A percentile compares a stretch with the other conserved stretches of the same genome.
These are phyloP conservation scores for Sciurus vulgaris DNA, from an alignment of 2,797 vertebrate species.

Conservation along the genomic window DNA sequence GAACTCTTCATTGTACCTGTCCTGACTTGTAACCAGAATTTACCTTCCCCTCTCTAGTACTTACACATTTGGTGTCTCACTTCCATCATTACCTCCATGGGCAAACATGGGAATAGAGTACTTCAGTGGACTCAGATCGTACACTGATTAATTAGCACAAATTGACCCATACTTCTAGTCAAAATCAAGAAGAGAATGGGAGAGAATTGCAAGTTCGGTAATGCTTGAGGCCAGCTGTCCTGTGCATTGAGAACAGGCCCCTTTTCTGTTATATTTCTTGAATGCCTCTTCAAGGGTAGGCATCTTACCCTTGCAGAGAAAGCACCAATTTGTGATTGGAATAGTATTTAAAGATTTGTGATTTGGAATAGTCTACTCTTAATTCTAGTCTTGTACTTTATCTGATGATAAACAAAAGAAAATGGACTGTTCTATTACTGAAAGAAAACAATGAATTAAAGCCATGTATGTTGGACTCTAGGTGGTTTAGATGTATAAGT, in stretches of 20 bases:
- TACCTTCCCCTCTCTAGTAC: background rate
- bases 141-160: background rate
- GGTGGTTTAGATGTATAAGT: background rate
- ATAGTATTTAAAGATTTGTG: background rate
- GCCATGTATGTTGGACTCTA: background rate
- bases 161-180: background rate
- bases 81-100: background rate
- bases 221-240: background rate
- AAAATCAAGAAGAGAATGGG: background rate
- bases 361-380: background rate
- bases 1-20: background rate
- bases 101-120: background rate
- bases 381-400: background rate
- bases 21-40: background rate
- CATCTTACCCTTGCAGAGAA: background rate
- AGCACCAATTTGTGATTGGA: no score
- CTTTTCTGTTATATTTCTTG: background rate
- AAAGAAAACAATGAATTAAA: background rate
- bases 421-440: background rate
- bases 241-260: background rate
- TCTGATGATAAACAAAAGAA: conserved; percentile 52
- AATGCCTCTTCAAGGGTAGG: conserved; percentile 4
- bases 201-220: background rate
- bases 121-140: background rate
- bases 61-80: background rate